These are phyloP conservation scores for Bovichtus diacanthus DNA, from an alignment of 2,797 vertebrate genomes.

Conservation along the genomic window DNA sequence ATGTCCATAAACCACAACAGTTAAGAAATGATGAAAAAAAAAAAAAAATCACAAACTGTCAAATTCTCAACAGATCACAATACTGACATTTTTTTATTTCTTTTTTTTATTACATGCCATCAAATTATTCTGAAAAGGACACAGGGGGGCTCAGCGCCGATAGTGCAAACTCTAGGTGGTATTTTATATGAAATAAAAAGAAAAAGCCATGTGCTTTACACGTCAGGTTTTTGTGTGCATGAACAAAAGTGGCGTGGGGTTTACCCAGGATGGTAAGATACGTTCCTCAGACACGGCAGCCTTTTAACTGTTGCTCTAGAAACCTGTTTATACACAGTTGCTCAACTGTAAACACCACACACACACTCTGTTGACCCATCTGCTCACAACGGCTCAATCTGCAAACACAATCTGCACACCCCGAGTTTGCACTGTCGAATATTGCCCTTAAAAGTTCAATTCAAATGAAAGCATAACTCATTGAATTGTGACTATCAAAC, in stretches of 20 bases:
- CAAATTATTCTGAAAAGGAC: conserved; percentile 76
- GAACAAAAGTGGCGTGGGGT: conserved; percentile 49
- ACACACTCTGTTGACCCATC: conserved; percentile 68
- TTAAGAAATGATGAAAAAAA: conserved; percentile 73
- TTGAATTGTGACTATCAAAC: conserved; percentile 67
- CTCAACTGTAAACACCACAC: conserved; percentile 67
- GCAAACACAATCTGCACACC: conserved; percentile 54
- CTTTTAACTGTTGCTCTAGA: conserved; percentile 79
- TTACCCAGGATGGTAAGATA: conserved; percentile 58
- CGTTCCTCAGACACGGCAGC: conserved; percentile 53
- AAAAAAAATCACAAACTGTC: conserved; percentile 76
- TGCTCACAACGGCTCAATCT: conserved; percentile 66
- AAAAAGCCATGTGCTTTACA: conserved; percentile 67
- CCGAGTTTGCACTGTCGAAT: conserved; percentile 76
- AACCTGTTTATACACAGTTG: conserved; percentile 75
- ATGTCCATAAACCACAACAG: conserved; percentile 81
- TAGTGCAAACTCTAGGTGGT: conserved; percentile 78
- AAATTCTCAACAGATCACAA: conserved; percentile 82
- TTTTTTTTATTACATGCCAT: conserved; percentile 81
- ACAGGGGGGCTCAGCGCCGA: conserved; percentile 61
- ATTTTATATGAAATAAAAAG: conserved; percentile 46
- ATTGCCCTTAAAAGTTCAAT: conserved; percentile 67
- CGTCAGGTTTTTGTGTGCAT: conserved; percentile 43
- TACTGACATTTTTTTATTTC: conserved; percentile 80
- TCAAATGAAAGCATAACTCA: conserved; percentile 73